phyloP scores from a whole-genome alignment of 1,140 invertebrate species.

The Plodia interpunctella region DNA sequence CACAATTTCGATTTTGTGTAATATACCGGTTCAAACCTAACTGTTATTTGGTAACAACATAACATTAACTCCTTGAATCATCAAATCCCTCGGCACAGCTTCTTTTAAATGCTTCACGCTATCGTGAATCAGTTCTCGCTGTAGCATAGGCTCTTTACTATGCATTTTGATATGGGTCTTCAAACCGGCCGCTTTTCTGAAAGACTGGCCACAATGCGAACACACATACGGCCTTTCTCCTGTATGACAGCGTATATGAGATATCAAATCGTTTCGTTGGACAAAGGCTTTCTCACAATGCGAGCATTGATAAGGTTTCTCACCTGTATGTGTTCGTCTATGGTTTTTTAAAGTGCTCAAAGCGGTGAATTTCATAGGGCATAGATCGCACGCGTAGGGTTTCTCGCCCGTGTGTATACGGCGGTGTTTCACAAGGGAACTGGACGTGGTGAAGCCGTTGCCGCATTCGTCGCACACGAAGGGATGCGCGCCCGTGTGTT shows the following conservation, averaged over 20 bases:
- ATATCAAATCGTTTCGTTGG: slow-evolving; percentile 77
- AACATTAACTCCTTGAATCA: not conserved
- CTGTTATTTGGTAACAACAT: not conserved
- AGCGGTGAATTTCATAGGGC: slow-evolving; percentile 86
- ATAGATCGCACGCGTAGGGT: slow-evolving; percentile 91
- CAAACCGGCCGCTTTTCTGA: slow-evolving; percentile 81
- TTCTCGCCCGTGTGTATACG: slow-evolving; percentile 86
- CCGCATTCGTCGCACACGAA: slow-evolving; percentile 86
- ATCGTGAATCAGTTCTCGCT: not conserved
- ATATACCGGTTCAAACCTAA: too few species aligned
- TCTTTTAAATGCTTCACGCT: slow-evolving; percentile 79
- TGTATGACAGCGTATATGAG: slow-evolving; percentile 87
- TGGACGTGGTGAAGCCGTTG: slow-evolving; percentile 86
- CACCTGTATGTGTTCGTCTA: slow-evolving; percentile 84
- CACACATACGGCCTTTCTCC: slow-evolving; percentile 91
- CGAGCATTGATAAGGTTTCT: slow-evolving; percentile 79
- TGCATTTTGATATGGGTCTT: slow-evolving; percentile 83
- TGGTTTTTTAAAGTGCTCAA: slow-evolving; percentile 82
- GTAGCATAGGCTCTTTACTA: slow-evolving; percentile 21
- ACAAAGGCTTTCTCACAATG: slow-evolving; percentile 75
- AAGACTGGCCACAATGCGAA: slow-evolving; percentile 87
- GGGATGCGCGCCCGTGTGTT: slow-evolving; percentile 82
- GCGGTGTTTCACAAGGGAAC: slow-evolving; percentile 83
- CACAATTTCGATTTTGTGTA: too few species aligned
- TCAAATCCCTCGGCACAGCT: not conserved